phyloP scores from a whole-genome alignment of 1,140 invertebrate genomes.

The Paraescarpia echinospica region DNA sequence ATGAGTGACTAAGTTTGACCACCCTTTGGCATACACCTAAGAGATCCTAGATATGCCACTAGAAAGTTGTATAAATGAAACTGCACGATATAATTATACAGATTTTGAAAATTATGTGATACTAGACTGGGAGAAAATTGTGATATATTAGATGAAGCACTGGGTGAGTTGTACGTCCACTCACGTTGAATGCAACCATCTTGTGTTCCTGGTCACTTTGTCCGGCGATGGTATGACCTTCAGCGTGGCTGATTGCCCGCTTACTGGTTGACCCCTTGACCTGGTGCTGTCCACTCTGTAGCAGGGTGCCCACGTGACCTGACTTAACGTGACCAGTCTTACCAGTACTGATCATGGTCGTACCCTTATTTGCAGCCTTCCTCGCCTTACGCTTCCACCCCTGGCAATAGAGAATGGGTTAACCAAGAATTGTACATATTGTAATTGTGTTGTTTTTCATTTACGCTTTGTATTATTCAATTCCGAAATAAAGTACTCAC shows the following conservation, averaged over 20 bases:
- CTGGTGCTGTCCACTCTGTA: conserved; percentile 56
- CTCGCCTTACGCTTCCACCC: conserved; percentile 78
- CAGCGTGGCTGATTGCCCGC: conserved; percentile 18
- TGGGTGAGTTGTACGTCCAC: conserved; percentile 28
- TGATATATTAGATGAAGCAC: not conserved
- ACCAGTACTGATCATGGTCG: conserved; percentile 58
- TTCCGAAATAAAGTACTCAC: no score
- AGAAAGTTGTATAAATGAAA: no score
- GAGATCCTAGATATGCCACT: no score
- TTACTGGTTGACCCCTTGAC: conserved; percentile 36
- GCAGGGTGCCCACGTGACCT: conserved; percentile 42
- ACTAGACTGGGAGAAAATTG: not conserved
- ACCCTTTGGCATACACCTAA: no score
- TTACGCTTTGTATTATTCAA: no score
- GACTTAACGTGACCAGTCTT: conserved; percentile 38
- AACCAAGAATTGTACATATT: no score
- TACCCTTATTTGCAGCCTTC: conserved; percentile 65
- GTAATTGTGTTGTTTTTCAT: no score
- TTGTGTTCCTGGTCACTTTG: conserved; percentile 14
- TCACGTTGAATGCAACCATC: conserved; percentile 12
- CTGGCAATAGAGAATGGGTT: conserved; percentile 54
- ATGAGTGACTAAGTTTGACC: no score
- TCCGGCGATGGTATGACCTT: conserved; percentile 13
- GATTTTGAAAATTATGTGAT: not conserved
- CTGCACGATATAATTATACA: not conserved